phyloP scores from a whole-genome alignment of 1,140 invertebrate species.

The Calephelis virginiensis region DNA sequence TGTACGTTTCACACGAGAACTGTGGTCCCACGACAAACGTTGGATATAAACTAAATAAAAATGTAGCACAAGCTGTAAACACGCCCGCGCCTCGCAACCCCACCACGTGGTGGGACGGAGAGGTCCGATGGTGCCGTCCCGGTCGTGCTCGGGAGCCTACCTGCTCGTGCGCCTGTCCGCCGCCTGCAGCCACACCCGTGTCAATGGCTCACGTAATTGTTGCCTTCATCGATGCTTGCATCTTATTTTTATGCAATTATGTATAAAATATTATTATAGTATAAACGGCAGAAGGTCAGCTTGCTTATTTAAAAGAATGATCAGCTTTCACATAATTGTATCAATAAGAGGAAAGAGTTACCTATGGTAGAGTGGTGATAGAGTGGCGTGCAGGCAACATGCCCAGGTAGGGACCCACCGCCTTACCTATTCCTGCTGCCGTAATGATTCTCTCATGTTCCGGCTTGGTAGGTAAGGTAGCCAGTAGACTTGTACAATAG shows the following conservation, averaged over 20 bases:
- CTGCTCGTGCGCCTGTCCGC: constrained; percentile 66
- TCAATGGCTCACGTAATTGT: constrained; percentile 71
- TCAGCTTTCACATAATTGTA: no score
- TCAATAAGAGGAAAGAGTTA: no score
- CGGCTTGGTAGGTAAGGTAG: no score
- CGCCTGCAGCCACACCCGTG: constrained; percentile 62
- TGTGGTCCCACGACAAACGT: constrained; percentile 38
- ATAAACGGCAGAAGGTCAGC: neutral
- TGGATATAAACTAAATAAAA: constrained; percentile 76
- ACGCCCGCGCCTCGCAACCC: constrained; percentile 60
- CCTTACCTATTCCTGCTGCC: no score
- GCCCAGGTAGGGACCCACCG: no score
- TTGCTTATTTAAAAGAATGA: neutral
- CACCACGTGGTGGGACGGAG: constrained; percentile 66
- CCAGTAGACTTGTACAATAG: no score
- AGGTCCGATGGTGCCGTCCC: constrained; percentile 37
- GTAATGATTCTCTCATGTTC: no score
- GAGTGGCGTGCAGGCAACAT: no score
- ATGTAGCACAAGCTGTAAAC: constrained; percentile 68
- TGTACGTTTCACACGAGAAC: constrained; percentile 31
- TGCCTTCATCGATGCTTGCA: constrained; percentile 44
- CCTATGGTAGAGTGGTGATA: no score
- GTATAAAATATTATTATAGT: constrained; percentile 24
- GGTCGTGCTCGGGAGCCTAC: constrained; percentile 49
- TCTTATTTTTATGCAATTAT: constrained; percentile 28